Percentiles rank a stretch among this genome's conserved stretches.
phyloP scores from a whole-genome alignment of 2,113 vertebrate genomes.

The Sardina pilchardus region DNA sequence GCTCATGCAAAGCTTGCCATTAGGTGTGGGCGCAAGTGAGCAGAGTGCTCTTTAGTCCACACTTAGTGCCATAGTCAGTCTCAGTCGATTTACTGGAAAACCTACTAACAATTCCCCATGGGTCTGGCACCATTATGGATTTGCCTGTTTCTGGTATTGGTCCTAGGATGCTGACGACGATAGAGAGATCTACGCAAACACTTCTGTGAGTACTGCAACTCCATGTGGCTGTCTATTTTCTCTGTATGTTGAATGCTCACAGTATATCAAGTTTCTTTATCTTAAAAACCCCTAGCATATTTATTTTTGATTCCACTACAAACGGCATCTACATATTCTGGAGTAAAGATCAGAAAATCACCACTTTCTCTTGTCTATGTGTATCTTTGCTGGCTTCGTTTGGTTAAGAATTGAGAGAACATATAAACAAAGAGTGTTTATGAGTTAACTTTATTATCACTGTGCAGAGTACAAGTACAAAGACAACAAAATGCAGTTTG shows the following conservation, averaged over 20 bases:
- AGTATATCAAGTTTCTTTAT: not conserved
- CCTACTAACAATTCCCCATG: not conserved
- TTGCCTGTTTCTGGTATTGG: not conserved
- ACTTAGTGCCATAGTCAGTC: not conserved
- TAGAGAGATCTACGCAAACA: not conserved
- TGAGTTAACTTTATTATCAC: too few relatives aligned
- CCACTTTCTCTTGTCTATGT: too few relatives aligned
- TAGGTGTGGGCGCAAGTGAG: not conserved
- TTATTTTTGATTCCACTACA: too few relatives aligned
- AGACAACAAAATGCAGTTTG: too few relatives aligned
- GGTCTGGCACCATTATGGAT: not conserved
- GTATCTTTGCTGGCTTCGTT: too few relatives aligned
- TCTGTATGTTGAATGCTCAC: not conserved
- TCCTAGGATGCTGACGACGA: not conserved
- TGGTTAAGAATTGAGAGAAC: too few relatives aligned
- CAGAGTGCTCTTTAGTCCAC: not conserved
- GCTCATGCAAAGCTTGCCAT: not conserved
- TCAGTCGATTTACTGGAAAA: not conserved
- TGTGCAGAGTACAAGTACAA: too few relatives aligned
- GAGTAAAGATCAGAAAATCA: too few relatives aligned
- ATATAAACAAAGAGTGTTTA: too few relatives aligned
- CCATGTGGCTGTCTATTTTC: not conserved
- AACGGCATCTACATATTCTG: too few relatives aligned
- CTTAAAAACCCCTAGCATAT: too few relatives aligned
- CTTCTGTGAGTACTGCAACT: not conserved